Conservation (phyloP, 2,888 invertebrate species). For the Nomada ferruginata region DNA sequence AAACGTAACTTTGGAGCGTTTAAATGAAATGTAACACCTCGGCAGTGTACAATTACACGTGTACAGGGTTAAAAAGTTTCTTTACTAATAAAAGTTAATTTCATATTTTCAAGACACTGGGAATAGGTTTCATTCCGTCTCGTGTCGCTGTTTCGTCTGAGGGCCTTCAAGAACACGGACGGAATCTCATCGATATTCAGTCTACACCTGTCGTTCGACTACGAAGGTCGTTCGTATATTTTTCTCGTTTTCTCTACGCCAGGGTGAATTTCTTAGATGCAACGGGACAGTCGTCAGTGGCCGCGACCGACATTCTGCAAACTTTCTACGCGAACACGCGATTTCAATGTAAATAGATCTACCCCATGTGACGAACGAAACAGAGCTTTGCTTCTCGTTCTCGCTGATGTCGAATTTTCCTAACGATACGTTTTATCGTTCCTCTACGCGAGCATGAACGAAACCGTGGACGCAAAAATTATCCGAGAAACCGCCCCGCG, state of each 20-base stretch:
- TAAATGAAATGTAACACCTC: too few relatives aligned
- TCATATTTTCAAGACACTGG: slow-evolving; percentile 2
- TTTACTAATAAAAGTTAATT: too few relatives aligned
- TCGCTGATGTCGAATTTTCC: too few relatives aligned
- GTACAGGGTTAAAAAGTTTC: too few relatives aligned
- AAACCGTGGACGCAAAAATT: neutral
- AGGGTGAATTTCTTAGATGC: neutral
- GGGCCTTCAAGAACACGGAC: neutral
- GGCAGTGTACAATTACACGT: too few relatives aligned
- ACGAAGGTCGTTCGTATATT: slow-evolving; percentile 12
- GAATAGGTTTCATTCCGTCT: neutral
- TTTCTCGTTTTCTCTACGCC: slow-evolving; percentile 1
- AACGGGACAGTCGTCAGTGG: slow-evolving; percentile 1
- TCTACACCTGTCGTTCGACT: slow-evolving; percentile 3
- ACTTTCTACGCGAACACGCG: neutral
- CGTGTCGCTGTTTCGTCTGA: slow-evolving; percentile 2
- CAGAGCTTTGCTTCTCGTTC: neutral
- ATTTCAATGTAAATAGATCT: neutral
- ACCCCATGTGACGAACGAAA: neutral
- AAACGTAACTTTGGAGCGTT: too few relatives aligned
- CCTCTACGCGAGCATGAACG: neutral
- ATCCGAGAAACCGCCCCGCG: too few relatives aligned
- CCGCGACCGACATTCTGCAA: slow-evolving; percentile 14
- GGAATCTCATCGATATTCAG: slow-evolving; percentile 36
- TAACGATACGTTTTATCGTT: neutral